Evolutionary conservation across 1,140 invertebrate genomes (phyloP).

Genomic region (Pinna nobilis): DNA sequence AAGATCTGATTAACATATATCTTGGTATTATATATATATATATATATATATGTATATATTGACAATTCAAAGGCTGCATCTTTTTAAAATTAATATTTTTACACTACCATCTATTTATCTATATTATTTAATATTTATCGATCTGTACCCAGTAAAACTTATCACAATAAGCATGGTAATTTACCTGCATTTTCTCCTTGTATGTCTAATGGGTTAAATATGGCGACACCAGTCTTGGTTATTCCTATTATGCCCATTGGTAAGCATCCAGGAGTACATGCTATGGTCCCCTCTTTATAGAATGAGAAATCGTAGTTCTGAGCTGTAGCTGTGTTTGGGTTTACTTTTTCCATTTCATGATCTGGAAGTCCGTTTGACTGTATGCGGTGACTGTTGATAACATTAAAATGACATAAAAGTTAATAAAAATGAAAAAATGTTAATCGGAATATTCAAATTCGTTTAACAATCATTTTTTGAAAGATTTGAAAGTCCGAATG

Average conservation of each 20-base stretch:
- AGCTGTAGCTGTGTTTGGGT: conserved; percentile 7
- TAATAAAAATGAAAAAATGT: neutral
- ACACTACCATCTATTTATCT: too few species aligned
- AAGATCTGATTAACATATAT: too few species aligned
- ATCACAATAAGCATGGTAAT: neutral
- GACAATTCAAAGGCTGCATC: too few species aligned
- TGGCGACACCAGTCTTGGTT: conserved; percentile 30
- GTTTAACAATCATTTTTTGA: too few species aligned
- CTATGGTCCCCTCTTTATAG: conserved; percentile 6
- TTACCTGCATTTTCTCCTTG: conserved; percentile 18
- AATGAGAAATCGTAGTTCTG: conserved; percentile 29
- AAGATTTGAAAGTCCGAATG: too few species aligned
- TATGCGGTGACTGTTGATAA: conserved; percentile 19
- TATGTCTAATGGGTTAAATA: conserved; percentile 25
- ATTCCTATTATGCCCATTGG: conserved; percentile 32
- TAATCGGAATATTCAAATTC: neutral
- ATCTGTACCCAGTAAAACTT: too few species aligned
- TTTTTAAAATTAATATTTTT: too few species aligned
- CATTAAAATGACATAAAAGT: too few species aligned
- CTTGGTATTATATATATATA: too few species aligned
- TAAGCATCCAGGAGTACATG: conserved; percentile 18
- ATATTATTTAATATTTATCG: too few species aligned
- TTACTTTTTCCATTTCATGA: conserved; percentile 14
- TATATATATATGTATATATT: too few species aligned
- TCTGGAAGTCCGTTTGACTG: conserved; percentile 33